Conservation (phyloP, 2,888 invertebrate species). For the Ctena decussata region DNA sequence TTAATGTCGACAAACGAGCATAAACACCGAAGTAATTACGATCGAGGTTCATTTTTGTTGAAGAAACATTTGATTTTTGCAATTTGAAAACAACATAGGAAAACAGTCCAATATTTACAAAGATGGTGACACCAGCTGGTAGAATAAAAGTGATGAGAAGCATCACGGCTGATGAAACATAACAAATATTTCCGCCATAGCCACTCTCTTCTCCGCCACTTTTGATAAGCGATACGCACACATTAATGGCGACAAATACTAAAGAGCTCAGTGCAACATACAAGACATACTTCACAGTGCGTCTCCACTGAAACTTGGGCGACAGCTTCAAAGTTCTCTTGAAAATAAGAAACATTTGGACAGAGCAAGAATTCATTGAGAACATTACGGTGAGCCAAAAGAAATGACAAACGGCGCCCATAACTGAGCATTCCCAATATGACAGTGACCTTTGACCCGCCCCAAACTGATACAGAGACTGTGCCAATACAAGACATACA, state of each 20-base stretch:
- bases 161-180: conserved; percentile 41
- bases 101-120: conserved; percentile 33
- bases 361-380: conserved; percentile 51
- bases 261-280: conserved; percentile 26
- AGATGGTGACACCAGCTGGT: conserved; percentile 27
- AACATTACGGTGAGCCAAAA: conserved; percentile 49
- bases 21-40: conserved; percentile 50
- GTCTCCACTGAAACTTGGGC: neutral
- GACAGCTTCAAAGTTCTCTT: neutral
- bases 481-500: conserved; percentile 36
- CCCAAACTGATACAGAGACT: conserved; percentile 48
- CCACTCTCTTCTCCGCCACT: conserved; percentile 31
- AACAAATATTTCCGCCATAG: conserved; percentile 46
- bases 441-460: conserved; percentile 15
- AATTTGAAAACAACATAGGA: conserved; percentile 31
- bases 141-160: conserved; percentile 35
- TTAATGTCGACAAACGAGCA: conserved; percentile 45
- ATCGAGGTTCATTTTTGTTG: conserved; percentile 12
- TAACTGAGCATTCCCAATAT: conserved; percentile 15
- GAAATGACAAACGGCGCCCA: conserved; percentile 54
- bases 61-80: conserved; percentile 9
- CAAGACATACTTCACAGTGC: conserved; percentile 23
- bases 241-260: conserved; percentile 35
- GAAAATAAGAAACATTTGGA: conserved; percentile 53
- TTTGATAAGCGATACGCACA: neutral